These are phyloP conservation scores for Athalia rosae DNA, from an alignment of 2,888 invertebrate species.

Conservation along the genomic window DNA sequence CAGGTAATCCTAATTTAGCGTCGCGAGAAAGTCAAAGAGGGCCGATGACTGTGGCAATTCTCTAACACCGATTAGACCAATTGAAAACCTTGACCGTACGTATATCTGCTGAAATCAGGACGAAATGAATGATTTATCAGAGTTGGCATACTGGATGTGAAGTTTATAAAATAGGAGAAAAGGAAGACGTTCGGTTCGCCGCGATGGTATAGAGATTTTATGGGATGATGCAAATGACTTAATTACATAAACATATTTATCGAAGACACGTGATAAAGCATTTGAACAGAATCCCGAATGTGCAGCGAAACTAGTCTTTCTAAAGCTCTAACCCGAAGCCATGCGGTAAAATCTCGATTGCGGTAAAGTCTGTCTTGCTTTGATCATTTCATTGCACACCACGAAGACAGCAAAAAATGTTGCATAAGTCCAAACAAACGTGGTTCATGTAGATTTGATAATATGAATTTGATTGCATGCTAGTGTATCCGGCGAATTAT, in stretches of 20 bases:
- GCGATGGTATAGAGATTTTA: background rate
- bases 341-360: slow-evolving; percentile 30
- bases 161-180: background rate
- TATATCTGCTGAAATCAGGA: background rate
- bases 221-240: slow-evolving; percentile 14
- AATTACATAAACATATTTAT: slow-evolving; percentile 31
- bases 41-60: too few relatives aligned
- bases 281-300: slow-evolving; percentile 29
- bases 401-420: background rate
- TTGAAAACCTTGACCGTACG: slow-evolving; percentile 19
- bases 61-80: too few relatives aligned
- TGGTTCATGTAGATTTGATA: background rate
- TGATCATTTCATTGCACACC: background rate
- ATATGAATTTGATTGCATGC: background rate
- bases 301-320: slow-evolving; percentile 15
- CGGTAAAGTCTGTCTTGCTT: slow-evolving; percentile 1
- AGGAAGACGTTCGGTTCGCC: background rate
- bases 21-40: too few relatives aligned
- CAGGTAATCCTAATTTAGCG: too few relatives aligned
- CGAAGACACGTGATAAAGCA: slow-evolving; percentile 26
- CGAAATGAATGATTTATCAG: background rate
- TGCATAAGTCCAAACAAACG: background rate
- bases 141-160: background rate
- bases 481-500: too few relatives aligned
- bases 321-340: slow-evolving; percentile 34